Evolutionary conservation across 2,797 vertebrate genomes (phyloP).

Genomic region (Nyctalus aviator): DNA sequence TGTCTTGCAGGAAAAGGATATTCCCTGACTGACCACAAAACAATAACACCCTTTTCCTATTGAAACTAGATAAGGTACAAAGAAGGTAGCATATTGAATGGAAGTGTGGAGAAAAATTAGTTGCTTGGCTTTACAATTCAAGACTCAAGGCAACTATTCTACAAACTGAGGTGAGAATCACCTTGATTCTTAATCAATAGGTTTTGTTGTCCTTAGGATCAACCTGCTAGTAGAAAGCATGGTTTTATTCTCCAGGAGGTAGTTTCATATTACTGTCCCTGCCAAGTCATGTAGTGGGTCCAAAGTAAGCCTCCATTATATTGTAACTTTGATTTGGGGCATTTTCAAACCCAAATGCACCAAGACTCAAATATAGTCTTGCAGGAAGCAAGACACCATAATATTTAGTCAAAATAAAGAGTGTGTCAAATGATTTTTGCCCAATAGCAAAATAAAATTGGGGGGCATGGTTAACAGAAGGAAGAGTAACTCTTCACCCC

Average conservation of each 20-base stretch:
- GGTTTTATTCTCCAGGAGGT: conserved; percentile 4
- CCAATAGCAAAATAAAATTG: background rate
- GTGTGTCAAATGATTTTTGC: background rate
- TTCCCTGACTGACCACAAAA: background rate
- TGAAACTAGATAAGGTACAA: background rate
- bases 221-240: background rate
- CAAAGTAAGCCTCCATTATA: conserved; percentile 22
- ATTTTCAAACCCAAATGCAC: conserved; percentile 17
- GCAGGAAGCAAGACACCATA: conserved; percentile 12
- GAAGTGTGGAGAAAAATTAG: background rate
- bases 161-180: conserved; percentile 37
- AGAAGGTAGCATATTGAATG: background rate
- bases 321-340: conserved; percentile 18
- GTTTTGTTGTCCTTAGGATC: conserved; percentile 34
- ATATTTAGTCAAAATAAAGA: conserved; percentile 45
- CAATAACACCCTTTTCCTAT: background rate
- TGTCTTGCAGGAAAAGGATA: background rate
- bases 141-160: conserved; percentile 10
- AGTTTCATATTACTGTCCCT: conserved; percentile 10
- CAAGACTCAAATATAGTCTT: conserved; percentile 42
- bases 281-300: background rate
- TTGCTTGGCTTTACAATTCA: conserved; percentile 29
- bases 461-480: background rate
- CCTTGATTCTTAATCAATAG: conserved; percentile 31
- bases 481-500: background rate